These are phyloP conservation scores for Saccostrea cuccullata DNA, from an alignment of 1,140 invertebrate species.

Conservation along the genomic window DNA sequence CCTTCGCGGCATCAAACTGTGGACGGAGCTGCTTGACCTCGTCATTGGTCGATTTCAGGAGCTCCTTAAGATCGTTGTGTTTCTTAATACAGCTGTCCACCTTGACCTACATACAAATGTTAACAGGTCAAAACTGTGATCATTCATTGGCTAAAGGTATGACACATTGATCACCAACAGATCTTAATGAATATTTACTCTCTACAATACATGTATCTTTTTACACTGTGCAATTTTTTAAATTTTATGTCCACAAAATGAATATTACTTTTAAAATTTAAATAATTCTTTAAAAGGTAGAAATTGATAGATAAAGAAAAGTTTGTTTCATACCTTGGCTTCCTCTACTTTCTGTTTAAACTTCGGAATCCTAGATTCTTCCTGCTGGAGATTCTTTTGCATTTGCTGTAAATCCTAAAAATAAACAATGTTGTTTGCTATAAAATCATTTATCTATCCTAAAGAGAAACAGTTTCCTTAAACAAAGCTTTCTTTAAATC, in stretches of 20 bases:
- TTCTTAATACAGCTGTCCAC: slow-evolving; percentile 57
- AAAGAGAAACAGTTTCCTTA: too few relatives aligned
- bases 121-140: background rate
- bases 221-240: background rate
- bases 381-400: slow-evolving; percentile 65
- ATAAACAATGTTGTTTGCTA: too few relatives aligned
- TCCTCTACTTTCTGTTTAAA: slow-evolving; percentile 73
- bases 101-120: slow-evolving; percentile 54
- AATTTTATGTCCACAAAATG: background rate
- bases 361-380: slow-evolving; percentile 72
- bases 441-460: too few relatives aligned
- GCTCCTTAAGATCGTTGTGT: slow-evolving; percentile 61
- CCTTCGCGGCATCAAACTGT: slow-evolving; percentile 57
- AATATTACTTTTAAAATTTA: background rate
- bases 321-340: slow-evolving; percentile 65
- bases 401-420: slow-evolving; percentile 69
- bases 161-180: too few relatives aligned
- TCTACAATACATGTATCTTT: too few relatives aligned
- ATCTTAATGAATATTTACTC: too few relatives aligned
- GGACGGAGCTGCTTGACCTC: slow-evolving; percentile 63
- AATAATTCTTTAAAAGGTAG: too few relatives aligned
- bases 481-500: too few relatives aligned
- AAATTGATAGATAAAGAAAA: too few relatives aligned
- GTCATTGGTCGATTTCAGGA: slow-evolving; percentile 57
- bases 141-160: background rate